phyloP scores from a whole-genome alignment of 92 coral and sea anemone species.

The Muricea muricata region DNA sequence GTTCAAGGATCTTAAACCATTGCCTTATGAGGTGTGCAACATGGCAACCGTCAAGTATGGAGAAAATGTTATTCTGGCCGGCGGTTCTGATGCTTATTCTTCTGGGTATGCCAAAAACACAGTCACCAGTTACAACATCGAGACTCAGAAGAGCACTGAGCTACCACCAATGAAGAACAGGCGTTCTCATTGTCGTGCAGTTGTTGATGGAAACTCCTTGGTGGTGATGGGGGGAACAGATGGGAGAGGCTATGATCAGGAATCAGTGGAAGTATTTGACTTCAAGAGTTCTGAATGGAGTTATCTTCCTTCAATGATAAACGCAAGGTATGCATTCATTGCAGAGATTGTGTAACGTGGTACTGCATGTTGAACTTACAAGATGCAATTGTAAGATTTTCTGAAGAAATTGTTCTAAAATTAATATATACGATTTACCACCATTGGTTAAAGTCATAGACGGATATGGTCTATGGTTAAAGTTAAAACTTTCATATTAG shows the following conservation, averaged over 20 bases:
- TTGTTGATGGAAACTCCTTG: conserved; percentile 62
- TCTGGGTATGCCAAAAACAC: not conserved
- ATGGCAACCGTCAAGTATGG: conserved; percentile 19
- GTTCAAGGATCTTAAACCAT: not conserved
- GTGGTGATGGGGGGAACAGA: conserved; percentile 85
- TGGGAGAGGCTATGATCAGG: conserved; percentile 64
- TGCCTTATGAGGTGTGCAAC: not conserved
- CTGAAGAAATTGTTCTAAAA: too few relatives aligned
- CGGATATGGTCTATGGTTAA: too few relatives aligned
- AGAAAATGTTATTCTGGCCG: not conserved
- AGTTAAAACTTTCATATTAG: too few relatives aligned
- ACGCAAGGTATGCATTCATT: not conserved
- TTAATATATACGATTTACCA: too few relatives aligned
- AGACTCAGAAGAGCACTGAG: conserved; percentile 73
- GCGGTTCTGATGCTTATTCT: not conserved
- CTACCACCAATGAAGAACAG: conserved; percentile 79
- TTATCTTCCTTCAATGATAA: not conserved
- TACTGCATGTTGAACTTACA: too few relatives aligned
- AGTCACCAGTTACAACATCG: conserved; percentile 50
- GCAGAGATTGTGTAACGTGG: not conserved
- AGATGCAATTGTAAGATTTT: too few relatives aligned
- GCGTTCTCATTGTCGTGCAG: conserved; percentile 82
- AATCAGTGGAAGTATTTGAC: conserved; percentile 76
- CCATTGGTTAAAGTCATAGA: too few relatives aligned
- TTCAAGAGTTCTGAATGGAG: not conserved